A percentile compares a stretch with the other conserved stretches of the same genome.
phyloP scores from a whole-genome alignment of 2,113 vertebrate species.

The Megalops atlanticus region DNA sequence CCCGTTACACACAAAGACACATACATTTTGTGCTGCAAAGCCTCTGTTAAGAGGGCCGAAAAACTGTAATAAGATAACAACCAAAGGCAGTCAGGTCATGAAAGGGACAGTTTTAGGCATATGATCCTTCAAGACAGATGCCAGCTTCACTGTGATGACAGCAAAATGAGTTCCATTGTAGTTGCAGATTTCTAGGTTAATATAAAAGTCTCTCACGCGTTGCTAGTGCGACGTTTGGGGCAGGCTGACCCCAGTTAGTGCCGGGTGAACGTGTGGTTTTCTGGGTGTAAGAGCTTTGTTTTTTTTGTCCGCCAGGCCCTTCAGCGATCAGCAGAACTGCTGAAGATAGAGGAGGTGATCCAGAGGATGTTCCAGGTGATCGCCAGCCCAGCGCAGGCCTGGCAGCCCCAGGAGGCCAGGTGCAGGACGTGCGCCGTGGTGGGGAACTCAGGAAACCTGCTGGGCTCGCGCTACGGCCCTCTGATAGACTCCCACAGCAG shows the following conservation, averaged over 20 bases:
- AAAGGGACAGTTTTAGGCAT: not conserved
- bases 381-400: conserved; percentile 48
- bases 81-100: not conserved
- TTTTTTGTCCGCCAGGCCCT: conserved; percentile 53
- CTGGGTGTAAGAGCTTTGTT: not conserved
- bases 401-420: conserved; percentile 16
- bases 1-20: not conserved
- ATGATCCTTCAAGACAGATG: not conserved
- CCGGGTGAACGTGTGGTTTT: not conserved
- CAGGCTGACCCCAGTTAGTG: not conserved
- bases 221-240: not conserved
- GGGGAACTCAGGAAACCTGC: conserved; percentile 91
- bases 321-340: conserved; percentile 48
- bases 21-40: not conserved
- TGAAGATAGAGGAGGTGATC: conserved; percentile 52
- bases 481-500: conserved; percentile 78
- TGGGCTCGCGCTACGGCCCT: conserved; percentile 68
- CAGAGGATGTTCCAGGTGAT: conserved; percentile 68
- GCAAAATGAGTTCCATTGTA: conserved; percentile 6
- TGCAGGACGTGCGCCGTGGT: conserved; percentile 87
- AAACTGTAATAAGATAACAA: not conserved
- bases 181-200: not conserved
- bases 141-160: not conserved
- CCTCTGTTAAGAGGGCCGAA: not conserved
- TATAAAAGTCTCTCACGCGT: not conserved